Base-by-base conservation (phyloP, 2,113 vertebrate genomes). In the Albula glossodonta region DNA sequence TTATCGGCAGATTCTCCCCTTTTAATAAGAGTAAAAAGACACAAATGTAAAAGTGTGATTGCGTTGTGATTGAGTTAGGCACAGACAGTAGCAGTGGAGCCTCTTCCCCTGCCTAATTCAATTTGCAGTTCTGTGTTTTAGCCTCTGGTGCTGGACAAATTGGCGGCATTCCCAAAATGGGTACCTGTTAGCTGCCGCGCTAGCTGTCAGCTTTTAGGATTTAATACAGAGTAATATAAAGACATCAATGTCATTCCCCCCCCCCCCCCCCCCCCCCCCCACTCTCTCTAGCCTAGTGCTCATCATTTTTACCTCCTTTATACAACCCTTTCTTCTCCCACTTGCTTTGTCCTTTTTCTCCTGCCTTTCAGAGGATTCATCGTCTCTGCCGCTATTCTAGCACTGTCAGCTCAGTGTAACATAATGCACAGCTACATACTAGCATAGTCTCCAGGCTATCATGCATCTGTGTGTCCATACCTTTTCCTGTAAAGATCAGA, bases 141-240 rank as follows among this genome's bases (percentile, higher is more conserved):
- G 83, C 66, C 83, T 17, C 66, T 52, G 51, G 66, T 84, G 49
- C 41, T 31, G 63, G 12, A 51, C 1, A n/a, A 41, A 51, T 78
- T 78, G 83, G 66, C 83, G 52, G 17, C 83, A n/a, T 78, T 84
- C 56, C 83, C 7, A 50, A 77, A 84, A 84, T n/a, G 19, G 25
- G 31, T 63, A 78, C 70, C 66, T 84, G 63, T 77, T 84, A 51
- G 17, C 4, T 78, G 83, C 66, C 78, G 70, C 17, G 13, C 48
- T 52, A 51, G 83, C 31, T 77, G 83, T 70, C 60, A 50, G 51
- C 60, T 77, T 66, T 74, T 74, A 50, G 48, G 83, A 74, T 77
- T 84, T 77, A 78, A 84, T 84, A 74, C 48, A 25, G n/a, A 84
- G 63, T 84, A 84, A 63, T 52, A 84, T 84, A 74, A 78, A 53